These are phyloP conservation scores for Leptopilina myrica DNA, from an alignment of 2,888 invertebrate species.

Conservation along the genomic window DNA sequence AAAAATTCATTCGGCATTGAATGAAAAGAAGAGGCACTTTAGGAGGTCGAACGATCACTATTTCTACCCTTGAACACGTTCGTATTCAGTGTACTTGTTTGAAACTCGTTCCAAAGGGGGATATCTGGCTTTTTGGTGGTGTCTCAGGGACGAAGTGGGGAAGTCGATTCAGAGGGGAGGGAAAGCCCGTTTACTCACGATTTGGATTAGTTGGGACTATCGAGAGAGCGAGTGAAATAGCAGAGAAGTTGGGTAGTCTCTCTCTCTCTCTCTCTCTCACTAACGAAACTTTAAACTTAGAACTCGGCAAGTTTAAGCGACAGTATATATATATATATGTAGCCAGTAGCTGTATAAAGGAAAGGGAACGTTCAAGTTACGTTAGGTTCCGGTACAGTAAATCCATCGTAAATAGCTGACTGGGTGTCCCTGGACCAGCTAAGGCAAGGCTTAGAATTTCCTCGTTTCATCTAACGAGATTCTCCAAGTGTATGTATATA, in stretches of 20 bases:
- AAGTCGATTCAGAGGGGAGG: not conserved
- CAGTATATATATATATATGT: constrained; percentile 45
- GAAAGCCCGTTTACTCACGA: constrained; percentile 15
- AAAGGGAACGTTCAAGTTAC: constrained; percentile 57
- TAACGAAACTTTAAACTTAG: constrained; percentile 52
- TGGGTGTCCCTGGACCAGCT: constrained; percentile 54
- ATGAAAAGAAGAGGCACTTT: constrained; percentile 47
- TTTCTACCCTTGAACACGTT: constrained; percentile 56
- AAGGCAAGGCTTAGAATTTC: constrained; percentile 56
- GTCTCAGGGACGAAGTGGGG: not conserved
- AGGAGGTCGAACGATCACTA: constrained; percentile 52
- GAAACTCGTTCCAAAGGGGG: constrained; percentile 51
- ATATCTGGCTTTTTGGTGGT: constrained; percentile 9
- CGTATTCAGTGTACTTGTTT: constrained; percentile 49
- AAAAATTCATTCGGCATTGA: constrained; percentile 39
- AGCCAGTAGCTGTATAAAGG: constrained; percentile 52
- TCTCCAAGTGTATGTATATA: constrained; percentile 51
- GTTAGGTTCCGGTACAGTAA: constrained; percentile 53
- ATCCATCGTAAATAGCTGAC: constrained; percentile 58
- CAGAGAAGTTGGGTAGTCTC: constrained; percentile 35
- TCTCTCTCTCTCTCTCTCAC: constrained; percentile 42
- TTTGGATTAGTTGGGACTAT: constrained; percentile 25
- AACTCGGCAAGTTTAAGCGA: constrained; percentile 52
- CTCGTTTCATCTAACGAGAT: constrained; percentile 57
- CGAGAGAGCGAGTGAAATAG: constrained; percentile 11